Evolutionary conservation across 1,140 invertebrate genomes (phyloP).

Genomic region (Drosophila santomea): DNA sequence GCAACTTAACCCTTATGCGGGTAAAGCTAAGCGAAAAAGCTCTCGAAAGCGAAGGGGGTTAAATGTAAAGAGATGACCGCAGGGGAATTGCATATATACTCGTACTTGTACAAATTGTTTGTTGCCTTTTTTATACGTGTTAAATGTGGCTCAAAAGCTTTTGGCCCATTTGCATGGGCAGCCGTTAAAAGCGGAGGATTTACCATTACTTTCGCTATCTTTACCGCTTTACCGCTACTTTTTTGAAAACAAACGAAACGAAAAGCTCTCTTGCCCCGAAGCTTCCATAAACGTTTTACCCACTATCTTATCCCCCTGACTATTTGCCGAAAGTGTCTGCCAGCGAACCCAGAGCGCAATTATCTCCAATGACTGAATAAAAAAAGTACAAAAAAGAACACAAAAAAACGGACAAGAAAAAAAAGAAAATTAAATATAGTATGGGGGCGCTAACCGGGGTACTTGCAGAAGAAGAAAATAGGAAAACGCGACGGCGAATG

Average conservation of each 20-base stretch:
- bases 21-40: constrained; percentile 12
- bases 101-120: constrained; percentile 2
- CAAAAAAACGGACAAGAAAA: background rate
- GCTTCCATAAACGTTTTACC: constrained; percentile 35
- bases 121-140: constrained; percentile 31
- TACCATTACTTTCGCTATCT: constrained; percentile 1
- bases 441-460: background rate
- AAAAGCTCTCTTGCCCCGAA: constrained; percentile 19
- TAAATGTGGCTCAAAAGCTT: constrained; percentile 49
- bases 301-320: constrained; percentile 20
- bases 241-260: background rate
- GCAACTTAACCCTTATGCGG: constrained; percentile 7
- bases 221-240: constrained; percentile 16
- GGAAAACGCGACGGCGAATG: constrained; percentile 70
- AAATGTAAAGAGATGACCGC: background rate
- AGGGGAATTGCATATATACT: constrained; percentile 20
- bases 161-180: constrained; percentile 10
- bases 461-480: constrained; percentile 2
- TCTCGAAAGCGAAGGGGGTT: constrained; percentile 6
- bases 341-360: constrained; percentile 53
- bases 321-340: constrained; percentile 41
- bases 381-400: background rate
- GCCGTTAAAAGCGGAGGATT: constrained; percentile 3
- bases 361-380: constrained; percentile 51
- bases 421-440: background rate